Evolutionary conservation across 1,140 invertebrate species (phyloP).

Genomic region (Apocrypta bakeri): DNA sequence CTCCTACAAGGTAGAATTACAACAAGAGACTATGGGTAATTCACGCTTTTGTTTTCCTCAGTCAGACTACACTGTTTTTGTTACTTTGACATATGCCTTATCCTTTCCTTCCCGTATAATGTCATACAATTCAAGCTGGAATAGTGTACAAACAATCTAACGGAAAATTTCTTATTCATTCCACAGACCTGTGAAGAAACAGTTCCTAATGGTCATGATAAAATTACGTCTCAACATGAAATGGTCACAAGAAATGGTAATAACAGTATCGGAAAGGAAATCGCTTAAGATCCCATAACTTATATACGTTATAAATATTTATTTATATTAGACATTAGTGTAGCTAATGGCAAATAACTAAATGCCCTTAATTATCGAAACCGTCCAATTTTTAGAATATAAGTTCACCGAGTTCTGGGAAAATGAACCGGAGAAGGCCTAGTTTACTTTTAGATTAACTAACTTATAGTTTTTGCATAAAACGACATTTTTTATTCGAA

Average conservation of each 20-base stretch:
- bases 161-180: neutral
- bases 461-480: conserved; percentile 39
- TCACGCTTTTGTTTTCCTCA: conserved; percentile 65
- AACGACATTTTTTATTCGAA: conserved; percentile 57
- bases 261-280: conserved; percentile 62
- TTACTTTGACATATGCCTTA: conserved; percentile 1
- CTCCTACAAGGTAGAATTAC: conserved; percentile 93
- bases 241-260: conserved; percentile 67
- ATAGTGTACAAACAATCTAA: too few species aligned
- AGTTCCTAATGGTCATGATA: conserved; percentile 66
- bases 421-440: conserved; percentile 34
- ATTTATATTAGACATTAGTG: conserved; percentile 36
- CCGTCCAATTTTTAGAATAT: conserved; percentile 56
- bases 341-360: conserved; percentile 42
- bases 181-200: conserved; percentile 71
- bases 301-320: conserved; percentile 61
- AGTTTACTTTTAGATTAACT: conserved; percentile 38
- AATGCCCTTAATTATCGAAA: conserved; percentile 49
- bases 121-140: too few species aligned
- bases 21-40: conserved; percentile 92
- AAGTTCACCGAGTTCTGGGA: conserved; percentile 34
- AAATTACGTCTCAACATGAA: conserved; percentile 65
- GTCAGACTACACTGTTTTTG: conserved; percentile 17
- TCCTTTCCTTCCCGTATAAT: neutral
- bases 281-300: conserved; percentile 60